Percentiles rank a stretch among this genome's conserved stretches.
Evolutionary conservation across 2,113 vertebrate genomes (phyloP).

Genomic region (Colius striatus): DNA sequence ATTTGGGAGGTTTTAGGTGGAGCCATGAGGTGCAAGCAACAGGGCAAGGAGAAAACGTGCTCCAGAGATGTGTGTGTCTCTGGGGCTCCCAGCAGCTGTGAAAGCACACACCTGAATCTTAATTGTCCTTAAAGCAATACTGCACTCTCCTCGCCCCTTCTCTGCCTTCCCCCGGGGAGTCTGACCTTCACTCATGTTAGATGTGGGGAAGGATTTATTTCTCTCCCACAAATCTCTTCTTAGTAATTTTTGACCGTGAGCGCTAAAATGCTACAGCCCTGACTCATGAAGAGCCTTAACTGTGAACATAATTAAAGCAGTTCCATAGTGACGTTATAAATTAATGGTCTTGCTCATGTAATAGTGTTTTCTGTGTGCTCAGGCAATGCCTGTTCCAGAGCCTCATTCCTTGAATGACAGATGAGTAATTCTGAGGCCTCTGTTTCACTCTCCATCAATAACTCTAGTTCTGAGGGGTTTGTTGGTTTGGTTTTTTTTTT

Average conservation of each 20-base stretch:
- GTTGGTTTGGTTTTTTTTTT: background rate
- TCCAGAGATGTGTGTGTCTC: background rate
- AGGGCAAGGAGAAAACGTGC: background rate
- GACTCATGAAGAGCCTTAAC: background rate
- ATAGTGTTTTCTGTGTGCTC: background rate
- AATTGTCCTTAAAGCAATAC: background rate
- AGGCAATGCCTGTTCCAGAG: background rate
- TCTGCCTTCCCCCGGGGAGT: background rate
- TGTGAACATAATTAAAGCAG: background rate
- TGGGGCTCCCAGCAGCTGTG: background rate
- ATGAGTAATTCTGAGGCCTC: background rate
- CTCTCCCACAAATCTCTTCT: background rate
- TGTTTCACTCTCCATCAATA: background rate
- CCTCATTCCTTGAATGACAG: background rate
- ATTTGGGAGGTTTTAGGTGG: background rate
- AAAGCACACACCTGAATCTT: background rate
- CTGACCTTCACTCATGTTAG: rapidly evolving
- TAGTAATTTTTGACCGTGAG: background rate
- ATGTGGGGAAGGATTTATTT: background rate
- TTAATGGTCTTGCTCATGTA: background rate
- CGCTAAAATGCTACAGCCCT: background rate
- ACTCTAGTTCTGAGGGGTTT: background rate
- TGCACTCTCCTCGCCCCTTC: rapidly evolving
- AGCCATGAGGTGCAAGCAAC: background rate
- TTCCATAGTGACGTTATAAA: background rate